Conservation (phyloP, 2,113 vertebrate species). For the Salvelinus sp. region DNA sequence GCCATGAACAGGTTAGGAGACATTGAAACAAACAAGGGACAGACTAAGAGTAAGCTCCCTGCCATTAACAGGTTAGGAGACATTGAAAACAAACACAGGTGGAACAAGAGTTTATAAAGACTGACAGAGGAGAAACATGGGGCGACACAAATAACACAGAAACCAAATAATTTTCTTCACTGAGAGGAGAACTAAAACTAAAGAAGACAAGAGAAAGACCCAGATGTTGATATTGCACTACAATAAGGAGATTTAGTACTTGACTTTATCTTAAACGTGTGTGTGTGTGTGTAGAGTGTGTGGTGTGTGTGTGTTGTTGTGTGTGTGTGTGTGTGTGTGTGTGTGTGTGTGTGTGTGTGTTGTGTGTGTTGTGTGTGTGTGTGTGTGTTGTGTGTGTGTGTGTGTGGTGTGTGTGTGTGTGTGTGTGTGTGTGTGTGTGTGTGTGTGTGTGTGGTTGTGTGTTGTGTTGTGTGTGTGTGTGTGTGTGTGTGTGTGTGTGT, state of each 20-base stretch:
- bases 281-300: neutral
- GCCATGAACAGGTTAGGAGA: slow-evolving; percentile 39
- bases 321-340: neutral
- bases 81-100: slow-evolving; percentile 30
- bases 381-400: neutral
- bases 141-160: slow-evolving; percentile 27
- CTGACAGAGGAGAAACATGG: slow-evolving; percentile 21
- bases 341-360: neutral
- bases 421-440: neutral
- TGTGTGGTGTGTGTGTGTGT: neutral
- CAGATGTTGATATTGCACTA: slow-evolving; percentile 14
- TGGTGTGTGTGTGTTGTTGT: neutral
- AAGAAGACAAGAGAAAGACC: slow-evolving; percentile 16
- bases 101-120: slow-evolving; percentile 11
- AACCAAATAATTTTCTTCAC: slow-evolving; percentile 12
- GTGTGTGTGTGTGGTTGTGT: neutral
- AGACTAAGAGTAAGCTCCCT: slow-evolving; percentile 23
- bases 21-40: slow-evolving; percentile 38
- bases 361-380: neutral
- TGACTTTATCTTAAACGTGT: neutral
- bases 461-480: neutral
- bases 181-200: slow-evolving; percentile 1
- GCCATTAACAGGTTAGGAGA: slow-evolving; percentile 39
- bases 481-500: too few species aligned
- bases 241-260: neutral